Base-by-base conservation (phyloP, 2,888 invertebrate genomes). In the Chalcosyrphus nemorum region DNA sequence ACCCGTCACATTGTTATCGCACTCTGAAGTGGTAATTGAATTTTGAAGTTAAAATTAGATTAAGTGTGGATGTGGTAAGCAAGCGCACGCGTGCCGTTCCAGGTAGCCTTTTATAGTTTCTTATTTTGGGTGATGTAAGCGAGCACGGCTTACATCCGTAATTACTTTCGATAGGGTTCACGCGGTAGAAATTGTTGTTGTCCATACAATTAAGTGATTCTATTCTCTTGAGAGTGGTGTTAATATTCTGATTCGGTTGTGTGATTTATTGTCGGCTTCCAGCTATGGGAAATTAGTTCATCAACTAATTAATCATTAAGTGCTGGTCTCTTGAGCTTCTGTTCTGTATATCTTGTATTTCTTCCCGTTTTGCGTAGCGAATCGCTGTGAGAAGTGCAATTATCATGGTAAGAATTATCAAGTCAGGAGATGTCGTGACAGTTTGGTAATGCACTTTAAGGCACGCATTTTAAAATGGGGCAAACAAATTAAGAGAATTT, bases 11-110 rank as follows among this genome's bases (percentile, higher is more conserved):
- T 66, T 75, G 66, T 75, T 75, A 75, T 66, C 75, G 47, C 57
- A 27, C 47, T 47, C 29, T 27, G 63, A 75, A 75, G 75, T 75
- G 75, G 75, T 75, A 75, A 75, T 75, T 75, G 75, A 66, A 75
- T 75, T 75, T 32, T 47, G 56, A 65, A 66, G 57, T 75, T 41
- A 56, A 66, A 66, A 57, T 75, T 75, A 66, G 75, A 75, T 75
- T 75, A 75, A 57, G 75, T 75, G 75, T 75, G 75, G 57, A 65
- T 57, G 75, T 50, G 65, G 56, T 63, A 65, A 45, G 65, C 45
- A 50, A 27, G 56, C 35, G 35, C 56, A 47, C 66, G 47, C 57
- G 57, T 66, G 47, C 47, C 47, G 32, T 32, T 41, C 41, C 7
- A 21, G 24, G 57, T 32, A 47, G 57, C 47, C 13, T n/a, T 38